Evolutionary conservation across 2,797 vertebrate genomes (phyloP).

Genomic region (Leptodactylus fallax): DNA sequence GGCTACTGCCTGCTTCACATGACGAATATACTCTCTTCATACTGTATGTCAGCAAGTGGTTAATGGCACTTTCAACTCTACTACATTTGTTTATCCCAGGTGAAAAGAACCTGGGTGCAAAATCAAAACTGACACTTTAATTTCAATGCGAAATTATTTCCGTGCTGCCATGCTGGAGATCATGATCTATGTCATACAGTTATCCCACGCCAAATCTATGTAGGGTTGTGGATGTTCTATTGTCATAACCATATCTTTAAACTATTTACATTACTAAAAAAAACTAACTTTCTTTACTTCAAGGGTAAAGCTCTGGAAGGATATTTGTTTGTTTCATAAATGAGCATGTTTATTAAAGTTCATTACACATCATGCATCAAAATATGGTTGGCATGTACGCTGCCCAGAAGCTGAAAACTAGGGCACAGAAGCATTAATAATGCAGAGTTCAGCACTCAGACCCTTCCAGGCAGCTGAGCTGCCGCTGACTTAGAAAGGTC

Average conservation of each 20-base stretch:
- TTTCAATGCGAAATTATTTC: not conserved
- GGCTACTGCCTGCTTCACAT: no score
- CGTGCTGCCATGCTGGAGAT: not conserved
- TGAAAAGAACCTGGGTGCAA: not conserved
- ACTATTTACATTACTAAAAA: not conserved
- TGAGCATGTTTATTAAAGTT: constrained; percentile 24
- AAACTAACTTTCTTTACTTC: not conserved
- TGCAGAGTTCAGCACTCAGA: constrained; percentile 57
- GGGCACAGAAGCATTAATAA: constrained; percentile 61
- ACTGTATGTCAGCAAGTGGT: not conserved
- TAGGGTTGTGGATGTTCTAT: no score
- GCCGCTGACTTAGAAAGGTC: constrained; percentile 58
- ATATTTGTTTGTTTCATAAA: constrained; percentile 24
- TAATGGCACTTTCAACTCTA: not conserved
- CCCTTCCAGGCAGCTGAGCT: constrained; percentile 53
- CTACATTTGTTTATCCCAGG: not conserved
- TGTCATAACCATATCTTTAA: no score
- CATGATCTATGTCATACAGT: not conserved
- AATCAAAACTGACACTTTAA: not conserved
- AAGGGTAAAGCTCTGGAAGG: not conserved
- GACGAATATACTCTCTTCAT: no score
- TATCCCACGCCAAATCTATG: not conserved
- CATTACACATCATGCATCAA: constrained; percentile 33
- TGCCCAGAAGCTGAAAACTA: constrained; percentile 56
- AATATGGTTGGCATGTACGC: constrained; percentile 33